These are phyloP conservation scores for Priocnemis perturbator DNA, from an alignment of 2,888 invertebrate species.

Conservation along the genomic window DNA sequence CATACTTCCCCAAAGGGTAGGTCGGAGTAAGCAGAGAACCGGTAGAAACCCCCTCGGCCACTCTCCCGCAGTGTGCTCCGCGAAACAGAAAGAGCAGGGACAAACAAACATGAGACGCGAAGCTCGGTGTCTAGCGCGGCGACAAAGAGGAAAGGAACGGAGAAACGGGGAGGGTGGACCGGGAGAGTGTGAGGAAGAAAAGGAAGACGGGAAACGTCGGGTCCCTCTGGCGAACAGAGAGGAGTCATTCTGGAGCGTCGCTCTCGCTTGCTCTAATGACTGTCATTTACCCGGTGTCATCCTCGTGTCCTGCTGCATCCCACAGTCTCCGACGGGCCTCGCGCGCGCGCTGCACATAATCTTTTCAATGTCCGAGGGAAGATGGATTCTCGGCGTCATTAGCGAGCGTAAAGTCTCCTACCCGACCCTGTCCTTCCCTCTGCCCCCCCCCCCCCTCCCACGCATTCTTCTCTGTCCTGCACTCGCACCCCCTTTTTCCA, in stretches of 20 bases:
- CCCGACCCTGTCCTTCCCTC: conserved; percentile 35
- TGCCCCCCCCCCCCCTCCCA: conserved; percentile 16
- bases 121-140: not conserved
- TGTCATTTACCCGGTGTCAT: conserved; percentile 52
- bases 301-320: conserved; percentile 44
- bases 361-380: conserved; percentile 54
- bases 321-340: conserved; percentile 32
- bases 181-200: conserved; percentile 16
- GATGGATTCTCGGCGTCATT: conserved; percentile 56
- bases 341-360: conserved; percentile 40
- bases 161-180: not conserved
- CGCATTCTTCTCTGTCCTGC: not conserved
- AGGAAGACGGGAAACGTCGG: conserved; percentile 12
- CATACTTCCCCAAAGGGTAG: not conserved
- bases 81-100: no score
- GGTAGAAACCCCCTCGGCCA: not conserved
- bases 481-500: conserved; percentile 7
- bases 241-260: conserved; percentile 43
- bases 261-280: conserved; percentile 47
- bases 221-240: conserved; percentile 23
- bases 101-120: no score
- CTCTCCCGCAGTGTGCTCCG: no score
- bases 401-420: conserved; percentile 47
- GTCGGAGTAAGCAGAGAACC: not conserved
- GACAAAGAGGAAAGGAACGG: conserved; percentile 4